These are phyloP conservation scores for Lepidurus couesii DNA, from an alignment of 1,140 invertebrate genomes.

Conservation along the genomic window DNA sequence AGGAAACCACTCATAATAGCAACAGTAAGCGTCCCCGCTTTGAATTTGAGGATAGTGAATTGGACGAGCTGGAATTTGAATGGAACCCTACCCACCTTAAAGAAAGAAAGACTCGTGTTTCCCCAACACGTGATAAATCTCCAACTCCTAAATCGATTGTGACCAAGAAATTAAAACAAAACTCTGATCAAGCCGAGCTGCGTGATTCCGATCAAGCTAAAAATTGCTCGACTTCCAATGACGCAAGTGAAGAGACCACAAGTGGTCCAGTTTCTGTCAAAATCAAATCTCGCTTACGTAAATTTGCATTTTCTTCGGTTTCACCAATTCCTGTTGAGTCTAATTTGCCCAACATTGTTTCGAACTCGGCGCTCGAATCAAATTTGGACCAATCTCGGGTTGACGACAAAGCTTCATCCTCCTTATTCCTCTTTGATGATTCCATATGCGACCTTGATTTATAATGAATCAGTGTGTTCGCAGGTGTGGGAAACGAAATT, in stretches of 20 bases:
- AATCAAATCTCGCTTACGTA: neutral
- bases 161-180: neutral
- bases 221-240: neutral
- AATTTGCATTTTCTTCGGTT: neutral
- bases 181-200: neutral
- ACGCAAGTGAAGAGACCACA: neutral
- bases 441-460: neutral
- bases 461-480: neutral
- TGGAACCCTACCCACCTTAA: neutral
- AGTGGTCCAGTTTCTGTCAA: neutral
- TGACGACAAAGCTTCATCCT: neutral
- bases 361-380: too few species aligned
- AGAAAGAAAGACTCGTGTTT: neutral
- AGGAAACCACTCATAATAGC: neutral
- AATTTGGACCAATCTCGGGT: neutral
- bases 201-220: neutral
- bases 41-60: neutral
- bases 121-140: neutral
- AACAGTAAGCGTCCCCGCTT: neutral
- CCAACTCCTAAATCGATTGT: neutral
- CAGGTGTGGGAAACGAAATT: neutral
- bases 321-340: too few species aligned
- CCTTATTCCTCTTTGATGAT: neutral
- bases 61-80: slow-evolving; percentile 2
- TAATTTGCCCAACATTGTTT: too few species aligned